Evolutionary conservation across 35 echinoderm and acorn worm species (phyloP).

Genomic region (Stichopus chloronotus): DNA sequence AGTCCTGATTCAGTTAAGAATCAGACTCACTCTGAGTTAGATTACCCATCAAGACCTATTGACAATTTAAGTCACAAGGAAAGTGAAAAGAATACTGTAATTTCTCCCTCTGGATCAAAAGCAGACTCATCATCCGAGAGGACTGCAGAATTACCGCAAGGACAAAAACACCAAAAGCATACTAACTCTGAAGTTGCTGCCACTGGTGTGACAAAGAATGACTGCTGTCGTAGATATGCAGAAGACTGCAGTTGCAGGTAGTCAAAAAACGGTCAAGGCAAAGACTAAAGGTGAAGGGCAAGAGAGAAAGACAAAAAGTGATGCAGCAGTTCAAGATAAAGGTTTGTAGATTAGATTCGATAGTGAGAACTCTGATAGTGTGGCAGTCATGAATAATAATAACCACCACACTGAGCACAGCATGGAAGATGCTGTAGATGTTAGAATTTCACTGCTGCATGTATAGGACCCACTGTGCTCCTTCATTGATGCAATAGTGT

Average conservation of each 20-base stretch:
- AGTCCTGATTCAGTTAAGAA: not conserved
- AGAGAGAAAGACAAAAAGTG: not conserved
- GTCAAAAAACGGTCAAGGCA: not conserved
- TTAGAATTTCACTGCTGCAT: too few species aligned
- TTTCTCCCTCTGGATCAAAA: not conserved
- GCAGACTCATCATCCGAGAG: not conserved
- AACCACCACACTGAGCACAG: too few species aligned
- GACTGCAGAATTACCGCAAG: not conserved
- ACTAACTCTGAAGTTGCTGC: not conserved
- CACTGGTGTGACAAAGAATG: not conserved
- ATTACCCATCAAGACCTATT: not conserved
- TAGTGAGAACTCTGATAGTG: too few species aligned
- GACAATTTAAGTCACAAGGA: not conserved
- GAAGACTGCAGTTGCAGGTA: not conserved
- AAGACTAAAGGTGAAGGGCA: not conserved
- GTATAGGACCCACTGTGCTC: too few species aligned
- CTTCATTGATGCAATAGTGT: too few species aligned
- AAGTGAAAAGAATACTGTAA: not conserved
- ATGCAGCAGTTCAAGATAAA: not conserved
- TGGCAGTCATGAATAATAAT: too few species aligned
- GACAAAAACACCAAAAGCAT: not conserved
- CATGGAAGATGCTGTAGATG: too few species aligned
- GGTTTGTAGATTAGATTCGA: not conserved
- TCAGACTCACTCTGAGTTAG: not conserved
- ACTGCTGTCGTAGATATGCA: not conserved